Conservation (phyloP, 2,797 vertebrate genomes). For the Glossophaga mutica region DNA sequence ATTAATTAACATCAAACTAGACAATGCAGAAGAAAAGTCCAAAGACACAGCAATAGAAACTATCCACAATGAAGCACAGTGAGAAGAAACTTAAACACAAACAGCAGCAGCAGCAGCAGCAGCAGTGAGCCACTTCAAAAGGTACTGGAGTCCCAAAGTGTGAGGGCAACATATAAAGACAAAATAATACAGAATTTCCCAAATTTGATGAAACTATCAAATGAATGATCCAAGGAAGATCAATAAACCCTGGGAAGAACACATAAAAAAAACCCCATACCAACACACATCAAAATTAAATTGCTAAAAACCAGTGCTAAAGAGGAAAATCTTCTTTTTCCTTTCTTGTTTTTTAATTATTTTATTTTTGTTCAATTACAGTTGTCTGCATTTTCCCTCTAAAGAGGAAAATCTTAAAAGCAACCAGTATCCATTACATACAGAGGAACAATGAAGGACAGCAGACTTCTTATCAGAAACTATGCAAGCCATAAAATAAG, state of each 20-base stretch:
- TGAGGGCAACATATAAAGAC: background rate
- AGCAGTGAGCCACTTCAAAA: background rate
- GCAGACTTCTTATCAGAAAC: background rate
- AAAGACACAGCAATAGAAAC: background rate
- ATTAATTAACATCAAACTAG: conserved; percentile 11
- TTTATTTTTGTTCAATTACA: too few species aligned
- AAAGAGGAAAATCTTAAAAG: background rate
- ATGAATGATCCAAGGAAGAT: background rate
- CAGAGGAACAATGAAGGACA: background rate
- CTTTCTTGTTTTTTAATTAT: too few species aligned
- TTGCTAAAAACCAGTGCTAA: background rate
- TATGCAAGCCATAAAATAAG: background rate
- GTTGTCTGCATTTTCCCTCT: too few species aligned
- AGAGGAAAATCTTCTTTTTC: background rate
- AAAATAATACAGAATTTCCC: background rate
- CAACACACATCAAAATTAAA: background rate
- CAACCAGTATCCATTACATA: background rate
- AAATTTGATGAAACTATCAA: background rate
- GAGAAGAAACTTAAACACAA: background rate
- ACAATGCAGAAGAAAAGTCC: background rate
- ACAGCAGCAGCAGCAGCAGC: background rate
- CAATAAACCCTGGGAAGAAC: background rate
- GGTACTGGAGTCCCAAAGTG: background rate
- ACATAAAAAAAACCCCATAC: background rate
- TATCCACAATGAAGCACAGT: background rate